These are phyloP conservation scores for Ochropacha duplaris DNA, from an alignment of 2,888 invertebrate species.

Conservation along the genomic window DNA sequence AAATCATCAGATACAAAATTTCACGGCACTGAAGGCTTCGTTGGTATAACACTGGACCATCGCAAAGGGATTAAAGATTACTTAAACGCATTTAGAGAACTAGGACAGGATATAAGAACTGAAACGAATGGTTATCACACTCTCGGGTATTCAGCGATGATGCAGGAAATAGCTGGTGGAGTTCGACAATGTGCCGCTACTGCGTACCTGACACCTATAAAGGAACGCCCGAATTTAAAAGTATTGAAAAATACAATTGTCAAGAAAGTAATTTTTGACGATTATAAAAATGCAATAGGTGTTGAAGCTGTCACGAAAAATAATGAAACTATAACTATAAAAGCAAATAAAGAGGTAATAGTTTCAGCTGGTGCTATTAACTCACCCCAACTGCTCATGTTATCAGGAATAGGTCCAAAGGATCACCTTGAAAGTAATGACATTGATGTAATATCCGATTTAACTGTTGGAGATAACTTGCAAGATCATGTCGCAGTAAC, in stretches of 20 bases:
- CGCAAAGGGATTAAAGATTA: slow-evolving; percentile 19
- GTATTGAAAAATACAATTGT: slow-evolving; percentile 41
- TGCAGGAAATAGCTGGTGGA: slow-evolving; percentile 25
- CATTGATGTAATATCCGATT: slow-evolving; percentile 37
- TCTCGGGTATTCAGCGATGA: slow-evolving; percentile 38
- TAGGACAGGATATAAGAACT: slow-evolving; percentile 50
- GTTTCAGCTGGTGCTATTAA: slow-evolving; percentile 48
- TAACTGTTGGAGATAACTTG: slow-evolving; percentile 47
- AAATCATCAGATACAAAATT: slow-evolving; percentile 21
- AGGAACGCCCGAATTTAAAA: slow-evolving; percentile 34
- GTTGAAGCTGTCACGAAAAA: slow-evolving; percentile 27
- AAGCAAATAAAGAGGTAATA: slow-evolving; percentile 45
- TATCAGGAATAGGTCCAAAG: slow-evolving; percentile 51
- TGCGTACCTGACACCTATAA: slow-evolving; percentile 35
- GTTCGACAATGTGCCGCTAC: slow-evolving; percentile 38
- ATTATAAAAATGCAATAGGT: slow-evolving; percentile 40
- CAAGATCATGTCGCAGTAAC: slow-evolving; percentile 36
- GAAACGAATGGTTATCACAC: slow-evolving; percentile 44
- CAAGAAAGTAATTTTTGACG: slow-evolving; percentile 41
- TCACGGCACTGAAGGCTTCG: slow-evolving; percentile 32
- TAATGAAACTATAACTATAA: slow-evolving; percentile 22
- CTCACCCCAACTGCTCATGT: slow-evolving; percentile 45
- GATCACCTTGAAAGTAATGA: slow-evolving; percentile 34
- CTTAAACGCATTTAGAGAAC: slow-evolving; percentile 53
- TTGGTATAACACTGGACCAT: slow-evolving; percentile 23